Evolutionary conservation across 2,113 vertebrate species (phyloP), one percentile per base, ranked within the genome.

Genomic region (Acanthisitta chloris): DNA sequence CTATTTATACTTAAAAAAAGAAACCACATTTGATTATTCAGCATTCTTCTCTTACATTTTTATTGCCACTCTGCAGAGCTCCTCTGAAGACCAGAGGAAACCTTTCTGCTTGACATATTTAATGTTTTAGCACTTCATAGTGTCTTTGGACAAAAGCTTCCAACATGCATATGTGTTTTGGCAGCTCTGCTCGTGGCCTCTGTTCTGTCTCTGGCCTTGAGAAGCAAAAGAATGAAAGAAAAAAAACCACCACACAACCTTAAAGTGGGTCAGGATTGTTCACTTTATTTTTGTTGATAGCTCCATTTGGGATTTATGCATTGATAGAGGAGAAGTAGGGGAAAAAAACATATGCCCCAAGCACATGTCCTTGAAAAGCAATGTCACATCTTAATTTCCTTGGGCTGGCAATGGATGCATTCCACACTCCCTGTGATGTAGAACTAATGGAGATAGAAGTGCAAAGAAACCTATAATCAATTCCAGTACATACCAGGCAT

Each of bases 21-120:
- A 94, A 96, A 92, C 94, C 88, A 72, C 92, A 94, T 94, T 81
- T 93, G 93, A 93, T 96, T 96, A 96, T 95, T 96, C 96, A 97
- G 96, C 90, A 93, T 92, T 96, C 84, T 92, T 90, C 42, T 96
- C 92, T 83, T 88, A 90, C 82, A 62, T 88, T 95, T 96, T 95
- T 90, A 93, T 81, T 90, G 76, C 86, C 74, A 59, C 49, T 77
- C 94, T 91, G 66, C 84, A 94, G 81, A 79, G 87, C 64, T 65
- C 23, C 38, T 81, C 67, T 4, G 42, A 95, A 92, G 92, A 93
- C 88, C 81, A 95, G 80, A 95, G 86, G 84, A 97, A 96, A 90
- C 79, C 90, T 92, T 96, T 79, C 76, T 96, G 71, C 46, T 84
- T 82, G 91, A 95, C 84, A 91, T 80, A 66, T 91, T 96, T 91